Evolutionary conservation across 2,888 invertebrate genomes (phyloP).

Genomic region (Atherix ibis): DNA sequence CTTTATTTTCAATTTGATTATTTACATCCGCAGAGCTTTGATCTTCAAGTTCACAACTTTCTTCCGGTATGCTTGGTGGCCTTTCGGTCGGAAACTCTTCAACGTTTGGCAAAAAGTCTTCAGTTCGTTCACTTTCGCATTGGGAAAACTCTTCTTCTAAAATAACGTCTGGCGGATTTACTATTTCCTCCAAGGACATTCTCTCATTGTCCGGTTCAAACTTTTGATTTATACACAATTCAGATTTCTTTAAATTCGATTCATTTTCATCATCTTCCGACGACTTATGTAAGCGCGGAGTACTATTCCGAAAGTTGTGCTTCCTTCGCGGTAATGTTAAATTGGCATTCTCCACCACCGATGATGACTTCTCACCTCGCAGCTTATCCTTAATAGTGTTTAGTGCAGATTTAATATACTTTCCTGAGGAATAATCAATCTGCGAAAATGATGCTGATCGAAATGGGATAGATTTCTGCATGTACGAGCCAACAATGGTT

Average conservation of each 20-base stretch:
- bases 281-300: constrained; percentile 3
- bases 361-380: constrained; percentile 22
- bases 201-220: constrained; percentile 17
- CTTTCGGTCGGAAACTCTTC: too few species aligned
- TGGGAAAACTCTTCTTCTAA: constrained; percentile 24
- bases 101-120: too few species aligned
- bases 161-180: constrained; percentile 23
- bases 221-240: constrained; percentile 21
- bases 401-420: constrained; percentile 36
- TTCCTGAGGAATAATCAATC: constrained; percentile 55
- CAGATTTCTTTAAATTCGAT: constrained; percentile 22
- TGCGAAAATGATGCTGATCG: constrained; percentile 80
- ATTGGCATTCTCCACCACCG: constrained; percentile 20
- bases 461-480: constrained; percentile 53
- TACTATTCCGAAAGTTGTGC: constrained; percentile 14
- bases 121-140: constrained; percentile 15
- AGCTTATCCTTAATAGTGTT: constrained; percentile 26
- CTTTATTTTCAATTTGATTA: not conserved
- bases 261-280: constrained; percentile 16
- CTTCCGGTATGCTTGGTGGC: not conserved
- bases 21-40: not conserved
- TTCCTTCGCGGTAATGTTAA: constrained; percentile 30
- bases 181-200: constrained; percentile 21
- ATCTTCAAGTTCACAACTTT: not conserved
- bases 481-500: constrained; percentile 43